Conservation (phyloP, 1,140 invertebrate species). For the Lepidurus apus region DNA sequence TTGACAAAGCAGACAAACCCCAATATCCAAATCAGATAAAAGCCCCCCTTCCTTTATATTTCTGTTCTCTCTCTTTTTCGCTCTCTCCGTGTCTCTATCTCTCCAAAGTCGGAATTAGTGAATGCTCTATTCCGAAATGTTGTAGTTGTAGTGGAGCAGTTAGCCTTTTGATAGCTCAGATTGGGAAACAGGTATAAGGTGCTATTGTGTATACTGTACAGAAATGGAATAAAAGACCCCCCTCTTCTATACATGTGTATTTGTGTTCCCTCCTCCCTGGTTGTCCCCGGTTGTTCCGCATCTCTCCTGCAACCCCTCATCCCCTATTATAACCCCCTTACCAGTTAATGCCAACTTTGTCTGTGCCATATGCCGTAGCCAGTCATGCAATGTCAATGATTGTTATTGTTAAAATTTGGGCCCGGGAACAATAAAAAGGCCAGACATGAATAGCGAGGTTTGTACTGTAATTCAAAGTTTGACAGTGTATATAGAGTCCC, state of each 20-base stretch:
- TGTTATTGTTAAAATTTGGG: neutral
- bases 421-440: neutral
- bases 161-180: constrained; percentile 10
- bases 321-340: neutral
- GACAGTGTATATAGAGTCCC: neutral
- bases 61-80: neutral
- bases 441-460: neutral
- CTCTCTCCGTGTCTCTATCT: neutral
- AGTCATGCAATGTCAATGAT: constrained; percentile 22
- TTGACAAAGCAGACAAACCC: constrained; percentile 1
- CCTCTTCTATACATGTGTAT: neutral
- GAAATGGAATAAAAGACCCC: neutral
- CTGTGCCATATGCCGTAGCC: constrained; percentile 6
- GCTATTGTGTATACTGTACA: neutral
- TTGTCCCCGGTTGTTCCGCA: too few species aligned
- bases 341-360: constrained; percentile 4
- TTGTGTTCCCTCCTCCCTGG: neutral
- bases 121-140: neutral
- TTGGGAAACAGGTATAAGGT: constrained; percentile 13
- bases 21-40: constrained; percentile 2
- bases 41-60: neutral
- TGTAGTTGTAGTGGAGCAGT: constrained; percentile 11
- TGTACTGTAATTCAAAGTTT: neutral
- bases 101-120: too few species aligned
- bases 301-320: neutral